Base-by-base conservation (phyloP, 2,797 vertebrate genomes). In the Myotis pilosus region DNA sequence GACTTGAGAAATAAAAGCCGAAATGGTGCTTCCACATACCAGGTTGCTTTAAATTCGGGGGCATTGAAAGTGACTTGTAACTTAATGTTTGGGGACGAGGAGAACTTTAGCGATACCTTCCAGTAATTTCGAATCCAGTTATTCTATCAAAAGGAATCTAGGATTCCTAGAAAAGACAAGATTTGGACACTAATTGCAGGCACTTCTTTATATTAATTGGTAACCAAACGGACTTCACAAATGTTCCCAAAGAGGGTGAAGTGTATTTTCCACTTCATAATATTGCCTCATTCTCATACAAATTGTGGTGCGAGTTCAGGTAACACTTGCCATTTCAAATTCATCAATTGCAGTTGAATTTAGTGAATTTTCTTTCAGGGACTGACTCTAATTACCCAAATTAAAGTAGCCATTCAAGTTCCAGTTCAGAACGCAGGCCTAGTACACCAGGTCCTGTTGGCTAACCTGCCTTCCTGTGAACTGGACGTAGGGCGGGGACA, bases 71-170 rank as follows among this genome's bases (percentile, higher is more conserved):
- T 96, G 91, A 96, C 86, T 91, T 94, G 81, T 89, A 96, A 92
- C 95, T 96, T 93, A 94, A 75, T 86, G 95, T 91, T 94, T 0
- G 0, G 87, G 81, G 89, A 87, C 69, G 95, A 91, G 89, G 89
- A 94, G 93, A 94, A 76, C 71, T 78, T 93, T 66, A 96, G 93
- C 91, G 92, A 66, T 91, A 93, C 71, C 93, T 84, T 20, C 68
- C 60, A 75, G 68, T 96, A 96, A 97, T 98, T 97, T 96, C 79
- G 88, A 87, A 49, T 97, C 75, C 97, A 96, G 82, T 97, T 97
- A 94, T 25, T 47, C 36, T 68, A 86, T 96, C 82, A 84, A 85
- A 93, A 72, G 69, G 25, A 96, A 92, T 84, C 90, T 80, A 84
- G 53, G 33, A 86, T 86, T 95, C 51, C 76, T 89, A 55, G 71